These are phyloP conservation scores for Ciconia stormi DNA, from an alignment of 2,113 vertebrate genomes.

Conservation along the genomic window DNA sequence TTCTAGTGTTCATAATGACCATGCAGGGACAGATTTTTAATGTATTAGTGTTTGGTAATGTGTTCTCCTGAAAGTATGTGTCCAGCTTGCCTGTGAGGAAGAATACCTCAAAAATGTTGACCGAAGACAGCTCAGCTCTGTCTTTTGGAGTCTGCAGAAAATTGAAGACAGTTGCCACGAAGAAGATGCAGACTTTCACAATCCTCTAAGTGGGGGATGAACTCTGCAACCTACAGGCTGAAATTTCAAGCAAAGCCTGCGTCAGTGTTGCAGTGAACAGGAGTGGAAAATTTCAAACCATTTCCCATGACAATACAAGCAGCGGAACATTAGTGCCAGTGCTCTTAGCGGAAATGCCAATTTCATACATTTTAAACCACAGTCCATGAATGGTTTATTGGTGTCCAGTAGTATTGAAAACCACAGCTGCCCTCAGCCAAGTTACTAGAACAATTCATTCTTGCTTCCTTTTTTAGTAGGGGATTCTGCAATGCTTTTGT, in stretches of 20 bases:
- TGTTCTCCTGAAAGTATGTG: neutral
- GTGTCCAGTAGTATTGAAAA: neutral
- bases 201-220: neutral
- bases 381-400: neutral
- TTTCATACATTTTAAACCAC: neutral
- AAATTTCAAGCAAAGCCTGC: neutral
- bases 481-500: neutral
- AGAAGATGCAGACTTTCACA: conserved; percentile 13
- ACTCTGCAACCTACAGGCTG: neutral
- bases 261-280: neutral
- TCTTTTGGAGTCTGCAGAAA: neutral
- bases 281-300: neutral
- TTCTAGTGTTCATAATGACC: neutral
- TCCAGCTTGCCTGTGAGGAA: neutral
- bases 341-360: neutral
- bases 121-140: neutral
- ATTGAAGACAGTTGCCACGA: neutral
- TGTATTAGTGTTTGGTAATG: neutral
- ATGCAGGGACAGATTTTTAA: neutral
- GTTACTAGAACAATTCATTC: neutral
- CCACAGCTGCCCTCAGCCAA: neutral
- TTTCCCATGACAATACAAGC: neutral
- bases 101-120: neutral
- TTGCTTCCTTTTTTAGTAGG: neutral
- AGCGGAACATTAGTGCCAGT: neutral